These are phyloP conservation scores for Pyrrhia umbra DNA, from an alignment of 2,888 invertebrate species.

Conservation along the genomic window DNA sequence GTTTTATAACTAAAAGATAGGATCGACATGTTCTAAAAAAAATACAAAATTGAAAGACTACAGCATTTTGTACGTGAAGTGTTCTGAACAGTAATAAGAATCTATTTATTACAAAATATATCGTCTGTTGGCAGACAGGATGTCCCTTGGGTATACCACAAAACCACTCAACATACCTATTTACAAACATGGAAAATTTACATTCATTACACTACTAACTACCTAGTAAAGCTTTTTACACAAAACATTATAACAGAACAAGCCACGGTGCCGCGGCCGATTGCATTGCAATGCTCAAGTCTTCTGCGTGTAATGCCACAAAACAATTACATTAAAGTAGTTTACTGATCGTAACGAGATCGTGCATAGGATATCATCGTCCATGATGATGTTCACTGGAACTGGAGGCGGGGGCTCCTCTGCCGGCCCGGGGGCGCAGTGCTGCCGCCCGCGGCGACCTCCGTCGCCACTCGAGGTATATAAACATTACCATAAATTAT, in stretches of 20 bases:
- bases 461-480: slow-evolving; percentile 77
- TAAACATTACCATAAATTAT: slow-evolving; percentile 85
- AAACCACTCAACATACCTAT: slow-evolving; percentile 83
- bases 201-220: slow-evolving; percentile 84
- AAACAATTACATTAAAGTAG: slow-evolving; percentile 83
- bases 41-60: slow-evolving; percentile 64
- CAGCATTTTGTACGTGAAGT: slow-evolving; percentile 70
- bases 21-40: slow-evolving; percentile 69
- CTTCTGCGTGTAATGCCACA: slow-evolving; percentile 88
- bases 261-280: slow-evolving; percentile 72
- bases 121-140: slow-evolving; percentile 55
- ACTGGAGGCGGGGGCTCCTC: slow-evolving; percentile 68
- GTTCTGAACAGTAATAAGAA: slow-evolving; percentile 66
- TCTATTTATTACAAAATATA: slow-evolving; percentile 63
- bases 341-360: slow-evolving; percentile 90
- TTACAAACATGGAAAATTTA: slow-evolving; percentile 84
- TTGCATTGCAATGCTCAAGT: slow-evolving; percentile 88
- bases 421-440: slow-evolving; percentile 48
- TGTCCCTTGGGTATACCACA: slow-evolving; percentile 67
- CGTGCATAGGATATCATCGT: slow-evolving; percentile 88
- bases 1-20: slow-evolving; percentile 87
- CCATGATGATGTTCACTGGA: slow-evolving; percentile 85
- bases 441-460: slow-evolving; percentile 65
- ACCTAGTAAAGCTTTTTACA: slow-evolving; percentile 89
- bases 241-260: slow-evolving; percentile 86